Percentiles rank a stretch among this genome's conserved stretches.
Conservation (phyloP, 2,113 vertebrate genomes). For the Calidris pygmaea region DNA sequence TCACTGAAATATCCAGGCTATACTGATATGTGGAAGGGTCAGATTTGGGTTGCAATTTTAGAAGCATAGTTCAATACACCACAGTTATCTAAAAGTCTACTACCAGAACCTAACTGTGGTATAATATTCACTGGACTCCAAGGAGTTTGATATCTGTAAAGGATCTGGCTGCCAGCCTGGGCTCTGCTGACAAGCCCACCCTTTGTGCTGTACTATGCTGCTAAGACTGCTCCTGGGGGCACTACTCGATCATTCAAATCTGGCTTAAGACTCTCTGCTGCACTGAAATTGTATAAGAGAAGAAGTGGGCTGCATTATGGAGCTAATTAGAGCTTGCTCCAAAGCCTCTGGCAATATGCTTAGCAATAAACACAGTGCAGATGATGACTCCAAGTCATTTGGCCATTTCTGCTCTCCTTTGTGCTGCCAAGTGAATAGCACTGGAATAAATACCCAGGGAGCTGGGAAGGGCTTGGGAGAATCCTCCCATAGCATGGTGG, state of each 20-base stretch:
- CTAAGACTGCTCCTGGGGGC: neutral
- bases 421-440: neutral
- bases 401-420: neutral
- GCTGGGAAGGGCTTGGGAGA: neutral
- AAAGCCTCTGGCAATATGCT: neutral
- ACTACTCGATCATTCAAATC: neutral
- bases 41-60: neutral
- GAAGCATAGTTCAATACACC: neutral
- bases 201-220: neutral
- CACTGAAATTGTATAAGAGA: neutral
- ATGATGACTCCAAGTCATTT: neutral
- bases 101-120: neutral
- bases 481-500: accelerated
- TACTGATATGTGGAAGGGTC: neutral
- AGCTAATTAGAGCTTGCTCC: neutral
- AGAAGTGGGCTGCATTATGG: neutral
- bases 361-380: neutral
- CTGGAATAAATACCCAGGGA: neutral
- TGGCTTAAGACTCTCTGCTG: neutral
- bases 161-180: neutral
- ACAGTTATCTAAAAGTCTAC: neutral
- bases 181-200: neutral
- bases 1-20: neutral
- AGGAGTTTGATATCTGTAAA: neutral
- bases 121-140: neutral